Evolutionary conservation across 2,797 vertebrate species (phyloP).

Genomic region (Crocidura indochinensis): DNA sequence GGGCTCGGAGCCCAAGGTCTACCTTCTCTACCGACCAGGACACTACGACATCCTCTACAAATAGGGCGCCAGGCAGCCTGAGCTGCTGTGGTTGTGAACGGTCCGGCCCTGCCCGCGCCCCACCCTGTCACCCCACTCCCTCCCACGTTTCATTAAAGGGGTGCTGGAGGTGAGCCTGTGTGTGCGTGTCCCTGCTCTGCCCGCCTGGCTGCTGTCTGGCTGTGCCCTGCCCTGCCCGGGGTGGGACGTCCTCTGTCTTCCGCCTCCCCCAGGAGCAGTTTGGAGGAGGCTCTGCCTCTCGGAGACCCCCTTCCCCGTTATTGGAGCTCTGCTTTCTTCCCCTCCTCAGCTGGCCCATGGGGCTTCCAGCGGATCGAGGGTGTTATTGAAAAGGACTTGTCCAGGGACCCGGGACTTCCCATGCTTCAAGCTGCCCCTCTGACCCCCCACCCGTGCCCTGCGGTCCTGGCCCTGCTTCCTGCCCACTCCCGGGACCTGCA

Average conservation of each 20-base stretch:
- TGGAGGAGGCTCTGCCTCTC: slow-evolving; percentile 17
- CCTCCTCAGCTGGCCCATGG: background rate
- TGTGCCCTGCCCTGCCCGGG: slow-evolving; percentile 26
- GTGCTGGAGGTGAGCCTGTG: slow-evolving; percentile 84
- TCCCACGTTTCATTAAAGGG: slow-evolving; percentile 96
- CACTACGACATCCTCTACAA: slow-evolving; percentile 99
- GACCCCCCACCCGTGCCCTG: too few species aligned
- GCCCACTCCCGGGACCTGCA: background rate
- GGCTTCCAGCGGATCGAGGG: background rate
- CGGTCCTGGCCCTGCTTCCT: background rate
- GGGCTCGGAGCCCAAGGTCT: slow-evolving; percentile 96
- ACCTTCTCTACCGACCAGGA: slow-evolving; percentile 97
- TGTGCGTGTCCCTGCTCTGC: slow-evolving; percentile 80
- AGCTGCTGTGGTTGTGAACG: slow-evolving; percentile 36
- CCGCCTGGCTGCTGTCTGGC: slow-evolving; percentile 75
- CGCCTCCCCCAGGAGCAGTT: slow-evolving; percentile 16
- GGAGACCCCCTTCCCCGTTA: background rate
- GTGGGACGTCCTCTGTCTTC: background rate
- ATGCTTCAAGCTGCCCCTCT: background rate
- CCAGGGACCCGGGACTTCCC: background rate
- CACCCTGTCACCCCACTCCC: slow-evolving; percentile 92
- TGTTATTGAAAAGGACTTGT: background rate
- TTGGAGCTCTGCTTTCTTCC: slow-evolving; percentile 2
- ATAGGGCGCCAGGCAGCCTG: slow-evolving; percentile 86
- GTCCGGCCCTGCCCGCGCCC: slow-evolving; percentile 89